Evolutionary conservation across 2,888 invertebrate species (phyloP).

Genomic region (Junonia oenone): DNA sequence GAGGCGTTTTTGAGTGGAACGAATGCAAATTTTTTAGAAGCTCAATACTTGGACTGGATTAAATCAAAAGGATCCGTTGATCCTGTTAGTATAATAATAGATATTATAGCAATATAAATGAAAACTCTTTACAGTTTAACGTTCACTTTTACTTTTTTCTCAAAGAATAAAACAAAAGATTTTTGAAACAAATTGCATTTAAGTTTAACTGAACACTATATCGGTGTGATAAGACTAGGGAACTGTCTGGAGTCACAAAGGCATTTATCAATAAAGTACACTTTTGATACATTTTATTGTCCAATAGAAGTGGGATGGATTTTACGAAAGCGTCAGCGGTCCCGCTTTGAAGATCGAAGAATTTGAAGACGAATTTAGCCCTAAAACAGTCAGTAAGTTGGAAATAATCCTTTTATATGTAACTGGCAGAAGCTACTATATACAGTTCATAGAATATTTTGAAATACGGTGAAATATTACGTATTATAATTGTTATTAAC

Average conservation of each 20-base stretch:
- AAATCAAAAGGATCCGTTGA: constrained; percentile 53
- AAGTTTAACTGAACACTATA: neutral
- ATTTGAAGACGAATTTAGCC: constrained; percentile 57
- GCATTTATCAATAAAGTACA: neutral
- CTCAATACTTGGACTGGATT: constrained; percentile 66
- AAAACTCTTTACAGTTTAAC: neutral
- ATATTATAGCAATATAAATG: neutral
- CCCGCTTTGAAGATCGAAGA: constrained; percentile 59
- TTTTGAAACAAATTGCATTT: no score
- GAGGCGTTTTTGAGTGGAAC: constrained; percentile 63
- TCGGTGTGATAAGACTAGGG: neutral
- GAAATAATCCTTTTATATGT: no score
- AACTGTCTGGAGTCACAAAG: neutral
- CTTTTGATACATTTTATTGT: neutral
- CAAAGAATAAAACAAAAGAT: no score
- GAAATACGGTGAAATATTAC: no score
- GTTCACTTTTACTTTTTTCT: no score
- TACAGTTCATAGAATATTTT: no score
- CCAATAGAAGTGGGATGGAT: constrained; percentile 63
- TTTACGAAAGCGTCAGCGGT: constrained; percentile 58
- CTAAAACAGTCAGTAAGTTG: constrained; percentile 48
- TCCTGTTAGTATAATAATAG: constrained; percentile 42
- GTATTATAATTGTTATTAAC: no score
- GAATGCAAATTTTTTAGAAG: constrained; percentile 66
- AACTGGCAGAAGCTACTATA: no score